Conservation (phyloP, 2,888 invertebrate genomes). For the Tetropium fuscum region DNA sequence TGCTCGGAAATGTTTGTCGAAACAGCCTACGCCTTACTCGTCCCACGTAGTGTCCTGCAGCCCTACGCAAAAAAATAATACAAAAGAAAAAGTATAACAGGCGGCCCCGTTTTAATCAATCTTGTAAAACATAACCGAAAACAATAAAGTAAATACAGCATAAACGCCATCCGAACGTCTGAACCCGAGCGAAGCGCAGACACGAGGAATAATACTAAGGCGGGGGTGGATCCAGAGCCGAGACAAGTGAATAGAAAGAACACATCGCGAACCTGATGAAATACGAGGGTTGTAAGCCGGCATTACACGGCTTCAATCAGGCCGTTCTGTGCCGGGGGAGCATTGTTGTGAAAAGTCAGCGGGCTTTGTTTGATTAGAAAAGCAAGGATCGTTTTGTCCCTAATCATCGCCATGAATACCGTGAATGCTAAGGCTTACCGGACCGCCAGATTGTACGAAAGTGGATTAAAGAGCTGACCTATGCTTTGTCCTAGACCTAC, state of each 20-base stretch:
- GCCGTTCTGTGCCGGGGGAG: conserved; percentile 52
- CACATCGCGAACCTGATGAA: conserved; percentile 48
- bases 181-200: conserved; percentile 43
- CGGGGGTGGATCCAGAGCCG: conserved; percentile 42
- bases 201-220: conserved; percentile 46
- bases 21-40: neutral
- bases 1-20: neutral
- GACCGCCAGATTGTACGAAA: conserved; percentile 39
- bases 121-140: conserved; percentile 41
- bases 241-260: conserved; percentile 51
- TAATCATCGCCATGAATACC: conserved; percentile 61
- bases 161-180: conserved; percentile 43
- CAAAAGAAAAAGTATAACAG: conserved; percentile 5
- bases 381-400: conserved; percentile 62
- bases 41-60: neutral
- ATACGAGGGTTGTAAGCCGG: conserved; percentile 54
- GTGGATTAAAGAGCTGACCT: conserved; percentile 32
- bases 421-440: conserved; percentile 47
- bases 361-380: conserved; percentile 66
- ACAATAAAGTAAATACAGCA: conserved; percentile 40
- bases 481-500: conserved; percentile 9
- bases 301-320: conserved; percentile 64
- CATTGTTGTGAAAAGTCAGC: conserved; percentile 65
- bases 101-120: conserved; percentile 41
- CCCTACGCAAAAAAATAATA: neutral